Evolutionary conservation across 2,888 invertebrate genomes (phyloP).

Genomic region (Epiperipatus broadwayi): DNA sequence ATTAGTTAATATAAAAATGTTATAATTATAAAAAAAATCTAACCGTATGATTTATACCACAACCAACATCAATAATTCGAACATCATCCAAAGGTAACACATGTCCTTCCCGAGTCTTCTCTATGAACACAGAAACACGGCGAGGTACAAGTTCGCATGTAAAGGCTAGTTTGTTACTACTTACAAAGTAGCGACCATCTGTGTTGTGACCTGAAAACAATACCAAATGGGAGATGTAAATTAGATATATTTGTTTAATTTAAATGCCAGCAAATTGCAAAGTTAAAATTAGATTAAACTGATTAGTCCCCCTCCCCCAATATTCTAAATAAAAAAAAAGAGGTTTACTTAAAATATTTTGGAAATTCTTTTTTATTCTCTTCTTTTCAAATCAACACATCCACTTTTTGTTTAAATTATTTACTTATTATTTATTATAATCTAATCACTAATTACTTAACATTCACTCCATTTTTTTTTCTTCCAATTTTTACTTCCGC

Average conservation of each 20-base stretch:
- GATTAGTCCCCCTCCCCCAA: background rate
- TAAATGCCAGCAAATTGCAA: too few relatives aligned
- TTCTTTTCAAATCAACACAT: too few relatives aligned
- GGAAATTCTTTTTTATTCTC: too few relatives aligned
- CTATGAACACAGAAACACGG: slow-evolving; percentile 62
- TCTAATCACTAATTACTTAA: too few relatives aligned
- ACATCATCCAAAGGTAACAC: slow-evolving; percentile 57
- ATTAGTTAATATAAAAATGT: slow-evolving; percentile 10
- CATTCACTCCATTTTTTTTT: too few relatives aligned
- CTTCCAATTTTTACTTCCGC: too few relatives aligned
- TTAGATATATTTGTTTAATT: slow-evolving; percentile 1
- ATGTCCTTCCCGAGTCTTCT: slow-evolving; percentile 63
- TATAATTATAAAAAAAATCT: slow-evolving; percentile 20
- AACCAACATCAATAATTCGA: slow-evolving; percentile 69
- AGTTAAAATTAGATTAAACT: slow-evolving; percentile 8
- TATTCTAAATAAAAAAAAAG: background rate
- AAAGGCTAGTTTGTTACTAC: slow-evolving; percentile 65
- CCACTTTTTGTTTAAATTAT: too few relatives aligned
- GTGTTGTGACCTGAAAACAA: slow-evolving; percentile 55
- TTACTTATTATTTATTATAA: too few relatives aligned
- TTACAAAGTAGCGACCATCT: slow-evolving; percentile 82
- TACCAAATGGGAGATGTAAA: slow-evolving; percentile 5
- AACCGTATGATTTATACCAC: slow-evolving; percentile 77
- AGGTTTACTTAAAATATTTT: too few relatives aligned
- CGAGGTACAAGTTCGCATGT: slow-evolving; percentile 67